Evolutionary conservation across 2,113 vertebrate genomes (phyloP), one percentile per base, ranked within the genome.

Genomic region (Hylia prasina): DNA sequence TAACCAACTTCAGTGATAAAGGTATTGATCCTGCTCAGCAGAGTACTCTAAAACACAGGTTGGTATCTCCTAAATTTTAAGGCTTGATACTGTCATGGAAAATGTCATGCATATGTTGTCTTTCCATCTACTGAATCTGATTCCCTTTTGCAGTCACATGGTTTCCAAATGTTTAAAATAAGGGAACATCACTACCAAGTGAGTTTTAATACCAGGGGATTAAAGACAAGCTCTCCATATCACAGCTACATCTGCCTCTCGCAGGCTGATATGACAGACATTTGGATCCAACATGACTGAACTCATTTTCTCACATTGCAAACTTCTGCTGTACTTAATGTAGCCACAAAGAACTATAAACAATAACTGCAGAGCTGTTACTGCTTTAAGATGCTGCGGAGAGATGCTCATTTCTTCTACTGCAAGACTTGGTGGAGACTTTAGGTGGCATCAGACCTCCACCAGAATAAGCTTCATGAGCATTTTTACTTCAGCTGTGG

Each of bases 401-500:
- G 37, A 82, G 63, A 30, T 23, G 28, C 45, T 1, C 6, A 44
- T 66, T 89, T 73, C 9, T 87, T 53, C 44, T 40, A 28, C 44
- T 94, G 97, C 94, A 96, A 89, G 78, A 37, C 90, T 47, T 73
- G 51, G 31, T 75, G n/a, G 58, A 94, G 73, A 80, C 97, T 87
- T 90, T 95, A 97, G 97, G 81, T 96, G 97, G 97, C 97, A 94
- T 90, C 61, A 96, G 71, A 93, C 24, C 14, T 95, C 93, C 65
- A 92, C 56, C 2, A 3, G 25, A 73, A 76, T 33, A 86, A 61
- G n/a, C 14, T 58, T 64, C 6, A 0, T 6, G 4, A 91, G 33
- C 15, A 48, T 60, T 91, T 90, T 86, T 7, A 57, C 4, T 90
- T 83, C 5, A 54, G 8, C 7, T 79, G 44, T 27, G 27, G 27